These are phyloP conservation scores for Oscheius sp. DNA, from an alignment of 2,888 invertebrate genomes.

Conservation along the genomic window DNA sequence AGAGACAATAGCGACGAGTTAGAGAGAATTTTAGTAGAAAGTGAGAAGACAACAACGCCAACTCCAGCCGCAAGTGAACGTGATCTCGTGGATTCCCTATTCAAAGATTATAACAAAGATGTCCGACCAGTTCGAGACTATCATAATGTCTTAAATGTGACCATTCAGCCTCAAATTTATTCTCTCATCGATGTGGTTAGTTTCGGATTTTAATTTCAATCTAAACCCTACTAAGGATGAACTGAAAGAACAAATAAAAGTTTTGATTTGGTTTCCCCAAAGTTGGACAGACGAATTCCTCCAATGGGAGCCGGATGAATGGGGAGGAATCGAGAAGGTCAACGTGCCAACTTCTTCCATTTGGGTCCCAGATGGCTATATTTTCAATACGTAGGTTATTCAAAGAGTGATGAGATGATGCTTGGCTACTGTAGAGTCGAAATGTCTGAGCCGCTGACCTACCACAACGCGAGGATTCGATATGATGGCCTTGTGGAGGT, in stretches of 20 bases:
- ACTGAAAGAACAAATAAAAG: conserved; percentile 54
- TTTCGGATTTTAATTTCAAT: background rate
- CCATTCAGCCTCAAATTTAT: conserved; percentile 56
- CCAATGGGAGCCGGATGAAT: conserved; percentile 52
- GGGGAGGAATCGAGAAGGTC: conserved; percentile 53
- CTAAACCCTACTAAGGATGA: conserved; percentile 44
- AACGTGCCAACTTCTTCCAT: conserved; percentile 52
- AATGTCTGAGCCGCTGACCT: conserved; percentile 51
- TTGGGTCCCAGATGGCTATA: conserved; percentile 60
- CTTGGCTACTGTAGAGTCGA: conserved; percentile 46
- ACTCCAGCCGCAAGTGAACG: conserved; percentile 40
- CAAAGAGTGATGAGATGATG: background rate
- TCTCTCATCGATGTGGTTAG: conserved; percentile 56
- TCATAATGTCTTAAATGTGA: conserved; percentile 51
- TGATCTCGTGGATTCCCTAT: conserved; percentile 43
- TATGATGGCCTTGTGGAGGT: conserved; percentile 54
- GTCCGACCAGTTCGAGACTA: conserved; percentile 51
- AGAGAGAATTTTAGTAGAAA: background rate
- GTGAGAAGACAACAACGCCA: background rate
- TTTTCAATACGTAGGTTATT: conserved; percentile 57
- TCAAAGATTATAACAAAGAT: conserved; percentile 44
- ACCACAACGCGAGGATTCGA: conserved; percentile 52
- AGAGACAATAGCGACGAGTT: background rate
- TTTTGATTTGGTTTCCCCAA: conserved; percentile 59
- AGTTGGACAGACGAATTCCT: conserved; percentile 58